phyloP scores from a whole-genome alignment of 2,888 invertebrate species.

The Parascotia fuliginaria region DNA sequence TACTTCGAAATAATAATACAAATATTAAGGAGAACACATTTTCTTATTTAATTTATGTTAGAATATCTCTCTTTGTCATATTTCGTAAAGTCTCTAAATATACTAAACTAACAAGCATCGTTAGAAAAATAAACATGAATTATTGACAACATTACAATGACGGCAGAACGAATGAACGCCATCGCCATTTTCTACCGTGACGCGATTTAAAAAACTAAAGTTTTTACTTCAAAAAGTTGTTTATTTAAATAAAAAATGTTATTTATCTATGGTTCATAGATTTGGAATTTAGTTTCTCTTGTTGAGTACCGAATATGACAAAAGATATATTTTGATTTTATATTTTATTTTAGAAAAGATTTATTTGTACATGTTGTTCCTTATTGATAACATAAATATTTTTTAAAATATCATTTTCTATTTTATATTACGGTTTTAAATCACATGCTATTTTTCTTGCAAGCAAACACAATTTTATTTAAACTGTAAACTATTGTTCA shows the following conservation, averaged over 20 bases:
- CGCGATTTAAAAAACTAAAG: slow-evolving; percentile 28
- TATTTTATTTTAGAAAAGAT: no score
- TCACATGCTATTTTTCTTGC: no score
- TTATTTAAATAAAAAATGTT: slow-evolving; percentile 7
- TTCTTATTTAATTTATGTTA: no score
- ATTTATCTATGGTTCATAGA: slow-evolving; percentile 16
- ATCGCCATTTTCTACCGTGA: slow-evolving; percentile 24
- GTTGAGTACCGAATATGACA: neutral
- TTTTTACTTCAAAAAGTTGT: slow-evolving; percentile 14
- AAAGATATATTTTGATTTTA: neutral
- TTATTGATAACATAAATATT: no score
- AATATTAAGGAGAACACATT: no score
- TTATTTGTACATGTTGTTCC: no score
- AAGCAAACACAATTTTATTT: no score
- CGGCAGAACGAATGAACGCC: slow-evolving; percentile 27
- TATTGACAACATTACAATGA: slow-evolving; percentile 30
- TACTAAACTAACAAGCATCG: slow-evolving; percentile 36
- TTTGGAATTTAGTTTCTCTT: slow-evolving; percentile 3
- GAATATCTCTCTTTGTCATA: slow-evolving; percentile 27
- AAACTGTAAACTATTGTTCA: no score
- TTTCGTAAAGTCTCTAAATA: slow-evolving; percentile 1
- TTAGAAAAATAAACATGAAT: slow-evolving; percentile 31
- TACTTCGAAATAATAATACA: no score
- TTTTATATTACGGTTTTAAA: no score
- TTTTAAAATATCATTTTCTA: no score